Base-by-base conservation (phyloP, 2,113 vertebrate genomes). In the Alaudala cheleensis region DNA sequence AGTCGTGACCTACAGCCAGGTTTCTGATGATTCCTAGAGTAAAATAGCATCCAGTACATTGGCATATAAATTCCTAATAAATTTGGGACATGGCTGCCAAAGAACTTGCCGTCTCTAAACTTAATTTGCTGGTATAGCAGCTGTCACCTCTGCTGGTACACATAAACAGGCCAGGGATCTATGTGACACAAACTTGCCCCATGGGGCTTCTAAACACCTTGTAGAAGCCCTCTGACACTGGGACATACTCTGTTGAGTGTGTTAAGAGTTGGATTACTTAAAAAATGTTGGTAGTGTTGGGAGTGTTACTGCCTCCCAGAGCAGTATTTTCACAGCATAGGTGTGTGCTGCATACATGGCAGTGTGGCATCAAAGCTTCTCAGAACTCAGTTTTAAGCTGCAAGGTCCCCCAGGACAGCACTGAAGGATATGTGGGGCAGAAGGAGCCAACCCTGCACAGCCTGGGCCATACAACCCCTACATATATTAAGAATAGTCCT, bases 241-340 rank as follows among this genome's bases (percentile, higher is more conserved):
- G 15, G 12, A 62, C 0, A 0, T 54, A 42, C 29, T 60, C 26
- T 23, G 39, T 15, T 7, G 14, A 12, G 14, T 31, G 14, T 18
- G 28, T 71, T 29, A 51, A 33, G 18, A 66, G 34, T 1, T 0
- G n/a, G 23, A 85, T 62, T 33, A 37, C 15, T 79, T 67, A 0
- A 19, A 45, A 61, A 56, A 20, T 11, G 3, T 31, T 60, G 51
- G 18, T 29, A 40, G 22, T 47, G 26, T 47, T 84, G 28, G 14
- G 28, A 81, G 9, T 21, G 34, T 20, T 3, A 1, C 29, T 60
- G 85, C 61, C 56, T 50, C 49, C 25, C 44, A 42, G 22, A 62
- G 39, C 42, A 40, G 45, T 34, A 53, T 39, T 87, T 89, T 78
- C 73, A 73, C 22, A 33, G 25, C 39, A 10, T 4, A 39, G 22